Evolutionary conservation across 30 jellyfish, hydroid and myxozoan genomes (phyloP), one percentile per base, ranked within the genome.

Genomic region (Chironex yamaguchii): DNA sequence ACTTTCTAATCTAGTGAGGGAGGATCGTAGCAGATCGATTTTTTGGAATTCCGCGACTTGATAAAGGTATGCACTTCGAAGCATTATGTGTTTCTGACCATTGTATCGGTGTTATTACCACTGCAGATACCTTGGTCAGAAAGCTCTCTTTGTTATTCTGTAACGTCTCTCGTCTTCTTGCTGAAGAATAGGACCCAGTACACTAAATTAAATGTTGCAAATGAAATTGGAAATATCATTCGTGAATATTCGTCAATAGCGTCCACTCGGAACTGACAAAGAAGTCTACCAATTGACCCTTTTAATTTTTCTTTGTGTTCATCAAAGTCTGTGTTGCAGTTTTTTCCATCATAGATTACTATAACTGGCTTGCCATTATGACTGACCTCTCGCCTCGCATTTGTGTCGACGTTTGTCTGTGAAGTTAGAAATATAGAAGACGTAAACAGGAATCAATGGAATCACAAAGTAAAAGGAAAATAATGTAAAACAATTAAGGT

Each of bases 171-270:
- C 63, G 79, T 92, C 52, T 92, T 92, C 89, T 76, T 89, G 9
- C 94, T 73, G 22, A 85, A 74, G 86, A 92, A 92, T 89, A 92
- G 92, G 25, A 92, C 91, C 98, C 98, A 92, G 77, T 92, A 92
- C n/a, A 92, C 98, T 2, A 85, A 81, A 54, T 92, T 92, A 63
- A 92, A 92, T 34, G 97, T 92, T 67, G 97, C 90, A 71, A 92
- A 92, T 20, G 98, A 76, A 3, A 89, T 81, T 13, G 98, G 98
- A 58, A 92, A 92, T 20, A 92, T 67, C 76, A 92, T 34, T 23
- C 98, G 82, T 20, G 98, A 86, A 35, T 92, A 92, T 62, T 92
- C 98, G 62, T 92, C 98, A 11, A 92, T 92, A 33, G 89, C 90
- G 29, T 92, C 98, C 25, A 92, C 96, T 28, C 91, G 88, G 29